Percentiles rank a stretch among this genome's conserved stretches.
These are phyloP conservation scores for Cheirogaleus major DNA, from an alignment of 2,797 vertebrate genomes.

Conservation along the genomic window DNA sequence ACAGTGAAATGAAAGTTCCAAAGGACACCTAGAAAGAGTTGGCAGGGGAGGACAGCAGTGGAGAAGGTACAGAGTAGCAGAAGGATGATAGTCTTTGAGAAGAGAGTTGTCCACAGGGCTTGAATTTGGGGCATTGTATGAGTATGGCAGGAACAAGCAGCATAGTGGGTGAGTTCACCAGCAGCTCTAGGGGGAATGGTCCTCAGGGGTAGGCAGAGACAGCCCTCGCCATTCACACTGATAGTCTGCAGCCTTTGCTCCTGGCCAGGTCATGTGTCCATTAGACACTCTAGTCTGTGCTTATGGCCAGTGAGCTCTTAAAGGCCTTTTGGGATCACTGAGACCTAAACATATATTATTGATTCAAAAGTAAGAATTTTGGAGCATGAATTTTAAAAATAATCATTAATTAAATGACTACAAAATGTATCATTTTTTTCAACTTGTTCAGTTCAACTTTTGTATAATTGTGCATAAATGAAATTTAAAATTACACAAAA, in stretches of 20 bases:
- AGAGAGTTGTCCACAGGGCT: background rate
- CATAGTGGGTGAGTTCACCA: background rate
- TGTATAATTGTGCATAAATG: background rate
- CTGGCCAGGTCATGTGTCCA: background rate
- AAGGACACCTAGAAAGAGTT: background rate
- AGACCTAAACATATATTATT: background rate
- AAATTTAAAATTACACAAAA: background rate
- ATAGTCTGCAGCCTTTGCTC: background rate
- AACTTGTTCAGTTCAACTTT: background rate
- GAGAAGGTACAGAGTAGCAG: background rate
- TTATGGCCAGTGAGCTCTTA: background rate
- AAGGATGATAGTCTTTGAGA: background rate
- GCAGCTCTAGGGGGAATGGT: background rate
- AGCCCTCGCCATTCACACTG: background rate
- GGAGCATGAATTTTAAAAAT: conserved; percentile 31
- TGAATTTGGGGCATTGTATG: background rate
- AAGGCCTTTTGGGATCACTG: background rate
- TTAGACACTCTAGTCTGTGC: background rate
- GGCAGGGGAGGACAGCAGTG: background rate
- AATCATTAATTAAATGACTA: background rate
- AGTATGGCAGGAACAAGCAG: background rate
- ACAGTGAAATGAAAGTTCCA: background rate
- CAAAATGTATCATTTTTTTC: background rate
- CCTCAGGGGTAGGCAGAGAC: background rate
- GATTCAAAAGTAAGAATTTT: conserved; percentile 32